phyloP scores from a whole-genome alignment of 2,113 vertebrate species.

The Tilapia sparmanii region DNA sequence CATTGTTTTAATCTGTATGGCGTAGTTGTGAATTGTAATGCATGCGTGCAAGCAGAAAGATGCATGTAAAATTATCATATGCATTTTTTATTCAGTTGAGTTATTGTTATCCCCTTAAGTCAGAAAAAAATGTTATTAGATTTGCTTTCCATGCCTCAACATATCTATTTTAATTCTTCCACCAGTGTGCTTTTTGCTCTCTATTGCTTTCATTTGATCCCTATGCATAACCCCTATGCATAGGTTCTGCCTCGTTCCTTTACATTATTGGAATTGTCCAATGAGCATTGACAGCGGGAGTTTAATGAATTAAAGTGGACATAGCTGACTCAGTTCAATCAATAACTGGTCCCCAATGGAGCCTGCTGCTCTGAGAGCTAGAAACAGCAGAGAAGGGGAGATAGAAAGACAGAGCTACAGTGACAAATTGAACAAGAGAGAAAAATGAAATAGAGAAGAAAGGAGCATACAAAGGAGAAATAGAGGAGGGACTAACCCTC shows the following conservation, averaged over 20 bases:
- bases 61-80: background rate
- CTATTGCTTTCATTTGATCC: background rate
- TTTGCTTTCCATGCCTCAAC: background rate
- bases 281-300: constrained; percentile 65
- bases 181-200: background rate
- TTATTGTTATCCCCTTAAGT: background rate
- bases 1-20: background rate
- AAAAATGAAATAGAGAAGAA: constrained; percentile 13
- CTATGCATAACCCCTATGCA: constrained; percentile 26
- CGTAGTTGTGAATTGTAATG: background rate
- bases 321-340: constrained; percentile 74
- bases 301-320: constrained; percentile 78
- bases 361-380: constrained; percentile 31
- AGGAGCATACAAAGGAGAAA: constrained; percentile 25
- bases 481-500: constrained; percentile 11
- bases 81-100: background rate
- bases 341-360: constrained; percentile 59
- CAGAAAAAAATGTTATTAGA: background rate
- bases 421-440: constrained; percentile 17
- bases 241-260: constrained; percentile 18
- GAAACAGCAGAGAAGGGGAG: constrained; percentile 11
- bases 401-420: constrained; percentile 18
- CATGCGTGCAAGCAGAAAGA: background rate
- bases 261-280: constrained; percentile 74
- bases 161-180: constrained; percentile 15